phyloP scores from a whole-genome alignment of 2,888 invertebrate species.

The Sepiola atlantica region DNA sequence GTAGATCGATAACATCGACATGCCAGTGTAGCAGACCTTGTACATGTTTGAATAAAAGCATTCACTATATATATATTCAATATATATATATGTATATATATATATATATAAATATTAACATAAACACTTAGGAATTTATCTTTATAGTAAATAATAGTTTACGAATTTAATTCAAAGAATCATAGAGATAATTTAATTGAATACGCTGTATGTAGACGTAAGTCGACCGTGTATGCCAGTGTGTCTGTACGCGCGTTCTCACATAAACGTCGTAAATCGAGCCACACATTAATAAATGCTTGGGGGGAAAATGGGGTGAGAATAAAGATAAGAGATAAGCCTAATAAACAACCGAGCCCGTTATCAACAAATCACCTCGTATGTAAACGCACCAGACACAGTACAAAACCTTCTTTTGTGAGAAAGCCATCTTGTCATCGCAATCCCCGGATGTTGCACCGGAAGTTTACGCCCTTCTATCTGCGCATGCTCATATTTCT shows the following conservation, averaged over 20 bases:
- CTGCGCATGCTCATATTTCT: not conserved
- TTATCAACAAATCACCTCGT: not conserved
- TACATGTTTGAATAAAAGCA: too few species aligned
- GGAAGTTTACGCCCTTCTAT: constrained; percentile 12
- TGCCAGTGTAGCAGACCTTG: too few species aligned
- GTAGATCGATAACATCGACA: too few species aligned
- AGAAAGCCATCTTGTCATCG: not conserved
- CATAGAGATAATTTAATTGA: not conserved
- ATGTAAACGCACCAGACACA: not conserved
- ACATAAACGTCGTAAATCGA: not conserved
- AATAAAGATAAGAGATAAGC: not conserved
- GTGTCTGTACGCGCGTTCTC: not conserved
- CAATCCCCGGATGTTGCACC: not conserved
- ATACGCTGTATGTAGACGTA: not conserved
- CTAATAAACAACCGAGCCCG: not conserved
- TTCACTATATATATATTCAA: too few species aligned
- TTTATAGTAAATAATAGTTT: not conserved
- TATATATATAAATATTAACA: not conserved
- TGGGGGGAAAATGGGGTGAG: not conserved
- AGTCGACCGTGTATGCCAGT: not conserved
- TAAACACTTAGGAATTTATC: too few species aligned
- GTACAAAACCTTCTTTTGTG: constrained; percentile 32
- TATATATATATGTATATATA: too few species aligned
- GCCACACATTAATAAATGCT: not conserved
- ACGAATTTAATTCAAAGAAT: not conserved